phyloP scores from a whole-genome alignment of 2,888 invertebrate species.

The Ferdinandea cuprea region DNA sequence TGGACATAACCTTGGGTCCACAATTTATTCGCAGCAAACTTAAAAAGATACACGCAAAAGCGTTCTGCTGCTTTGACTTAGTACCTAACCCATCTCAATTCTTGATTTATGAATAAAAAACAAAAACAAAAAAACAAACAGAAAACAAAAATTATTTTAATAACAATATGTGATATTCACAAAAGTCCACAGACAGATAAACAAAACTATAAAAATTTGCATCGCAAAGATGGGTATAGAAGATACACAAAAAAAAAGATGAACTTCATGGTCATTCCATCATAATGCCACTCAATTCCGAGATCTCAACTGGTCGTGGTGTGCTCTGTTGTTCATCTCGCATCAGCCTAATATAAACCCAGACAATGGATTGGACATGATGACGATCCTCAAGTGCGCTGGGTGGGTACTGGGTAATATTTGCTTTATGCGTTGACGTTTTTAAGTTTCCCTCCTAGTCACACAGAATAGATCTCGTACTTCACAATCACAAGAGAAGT shows the following conservation, averaged over 20 bases:
- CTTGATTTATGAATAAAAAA: constrained; percentile 69
- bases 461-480: constrained; percentile 46
- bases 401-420: constrained; percentile 69
- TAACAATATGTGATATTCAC: constrained; percentile 51
- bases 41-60: constrained; percentile 31
- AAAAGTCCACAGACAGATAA: constrained; percentile 30
- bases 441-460: constrained; percentile 35
- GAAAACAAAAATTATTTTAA: constrained; percentile 48
- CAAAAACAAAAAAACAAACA: too few relatives aligned
- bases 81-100: constrained; percentile 29
- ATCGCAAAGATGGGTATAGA: too few relatives aligned
- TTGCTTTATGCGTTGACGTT: constrained; percentile 70
- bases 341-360: not conserved
- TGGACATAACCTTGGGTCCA: constrained; percentile 66
- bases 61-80: constrained; percentile 19
- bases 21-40: constrained; percentile 40
- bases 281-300: constrained; percentile 72
- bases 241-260: constrained; percentile 55
- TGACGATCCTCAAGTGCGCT: constrained; percentile 56
- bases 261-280: constrained; percentile 72
- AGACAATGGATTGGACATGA: constrained; percentile 38
- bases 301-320: constrained; percentile 23
- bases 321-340: constrained; percentile 18
- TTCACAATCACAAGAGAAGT: constrained; percentile 32
- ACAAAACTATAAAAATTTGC: constrained; percentile 67